These are phyloP conservation scores for Chloebia gouldiae DNA, from an alignment of 2,113 vertebrate genomes.

Conservation along the genomic window DNA sequence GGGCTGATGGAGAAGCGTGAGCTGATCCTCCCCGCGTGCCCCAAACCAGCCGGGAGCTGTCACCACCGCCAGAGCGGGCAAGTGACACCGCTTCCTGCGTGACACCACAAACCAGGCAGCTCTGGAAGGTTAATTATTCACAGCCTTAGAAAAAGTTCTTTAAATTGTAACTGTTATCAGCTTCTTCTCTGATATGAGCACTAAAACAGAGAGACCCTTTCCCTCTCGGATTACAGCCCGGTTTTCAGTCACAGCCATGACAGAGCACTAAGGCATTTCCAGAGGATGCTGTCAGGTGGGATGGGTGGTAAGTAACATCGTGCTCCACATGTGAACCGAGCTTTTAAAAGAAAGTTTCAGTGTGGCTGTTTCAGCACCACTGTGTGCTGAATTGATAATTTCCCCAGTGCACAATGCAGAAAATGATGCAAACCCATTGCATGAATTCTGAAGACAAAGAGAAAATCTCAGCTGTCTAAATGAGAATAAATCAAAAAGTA, in stretches of 20 bases:
- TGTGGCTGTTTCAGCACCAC: neutral
- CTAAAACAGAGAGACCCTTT: neutral
- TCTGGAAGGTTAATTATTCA: neutral
- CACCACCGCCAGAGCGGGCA: neutral
- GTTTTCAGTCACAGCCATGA: neutral
- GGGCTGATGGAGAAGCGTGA: neutral
- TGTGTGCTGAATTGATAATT: neutral
- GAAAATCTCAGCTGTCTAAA: constrained; percentile 23
- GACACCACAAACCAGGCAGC: neutral
- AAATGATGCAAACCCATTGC: constrained; percentile 1
- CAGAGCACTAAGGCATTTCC: neutral
- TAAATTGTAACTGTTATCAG: neutral
- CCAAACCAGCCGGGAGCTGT: neutral
- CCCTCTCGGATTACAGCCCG: neutral
- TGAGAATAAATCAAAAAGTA: neutral
- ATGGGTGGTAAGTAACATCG: neutral
- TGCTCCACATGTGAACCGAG: neutral
- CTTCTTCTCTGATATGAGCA: neutral
- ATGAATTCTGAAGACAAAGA: constrained; percentile 20
- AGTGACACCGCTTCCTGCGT: neutral
- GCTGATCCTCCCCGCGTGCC: neutral
- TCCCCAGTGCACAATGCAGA: neutral
- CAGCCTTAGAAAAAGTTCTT: neutral
- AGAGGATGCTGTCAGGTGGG: neutral
- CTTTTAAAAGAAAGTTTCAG: neutral